These are phyloP conservation scores for Camelus bactrianus DNA, from an alignment of 2,113 vertebrate genomes.

Conservation along the genomic window DNA sequence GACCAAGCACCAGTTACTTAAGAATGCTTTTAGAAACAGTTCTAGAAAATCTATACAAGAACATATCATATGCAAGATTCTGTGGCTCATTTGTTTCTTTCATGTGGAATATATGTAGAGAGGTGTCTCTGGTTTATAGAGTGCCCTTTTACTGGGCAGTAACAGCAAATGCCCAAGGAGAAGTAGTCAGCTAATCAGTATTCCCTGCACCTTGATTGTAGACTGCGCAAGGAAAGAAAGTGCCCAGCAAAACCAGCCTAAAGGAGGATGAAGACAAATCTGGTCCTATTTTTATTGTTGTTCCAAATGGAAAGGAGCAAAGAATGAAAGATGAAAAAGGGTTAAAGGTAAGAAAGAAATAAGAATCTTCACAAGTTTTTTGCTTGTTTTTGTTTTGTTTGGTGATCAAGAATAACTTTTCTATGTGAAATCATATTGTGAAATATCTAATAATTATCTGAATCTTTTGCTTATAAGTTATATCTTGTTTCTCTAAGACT, in stretches of 20 bases:
- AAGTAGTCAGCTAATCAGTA: background rate
- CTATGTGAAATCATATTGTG: constrained; percentile 1
- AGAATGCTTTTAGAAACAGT: constrained; percentile 12
- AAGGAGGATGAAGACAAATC: constrained; percentile 98
- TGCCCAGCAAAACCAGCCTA: constrained; percentile 89
- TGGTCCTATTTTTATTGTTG: constrained; percentile 94
- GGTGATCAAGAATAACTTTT: constrained; percentile 45
- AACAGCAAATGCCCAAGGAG: background rate
- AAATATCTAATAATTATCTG: constrained; percentile 41
- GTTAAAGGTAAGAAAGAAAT: constrained; percentile 91
- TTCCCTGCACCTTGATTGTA: constrained; percentile 79
- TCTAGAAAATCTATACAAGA: constrained; percentile 31
- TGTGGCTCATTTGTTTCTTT: background rate
- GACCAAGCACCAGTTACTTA: constrained; percentile 89
- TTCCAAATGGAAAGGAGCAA: constrained; percentile 97
- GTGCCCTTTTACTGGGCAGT: background rate
- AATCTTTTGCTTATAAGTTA: constrained; percentile 49
- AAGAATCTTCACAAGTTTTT: constrained; percentile 20
- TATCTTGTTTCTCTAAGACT: constrained; percentile 1
- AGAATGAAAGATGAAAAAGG: constrained; percentile 97
- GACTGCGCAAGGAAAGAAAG: constrained; percentile 93
- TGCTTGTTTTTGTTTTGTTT: constrained; percentile 4
- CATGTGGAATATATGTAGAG: background rate
- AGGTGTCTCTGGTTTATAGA: background rate
- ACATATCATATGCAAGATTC: background rate